Base-by-base conservation (phyloP, 2,113 vertebrate species). In the Dryoscopus gambensis region DNA sequence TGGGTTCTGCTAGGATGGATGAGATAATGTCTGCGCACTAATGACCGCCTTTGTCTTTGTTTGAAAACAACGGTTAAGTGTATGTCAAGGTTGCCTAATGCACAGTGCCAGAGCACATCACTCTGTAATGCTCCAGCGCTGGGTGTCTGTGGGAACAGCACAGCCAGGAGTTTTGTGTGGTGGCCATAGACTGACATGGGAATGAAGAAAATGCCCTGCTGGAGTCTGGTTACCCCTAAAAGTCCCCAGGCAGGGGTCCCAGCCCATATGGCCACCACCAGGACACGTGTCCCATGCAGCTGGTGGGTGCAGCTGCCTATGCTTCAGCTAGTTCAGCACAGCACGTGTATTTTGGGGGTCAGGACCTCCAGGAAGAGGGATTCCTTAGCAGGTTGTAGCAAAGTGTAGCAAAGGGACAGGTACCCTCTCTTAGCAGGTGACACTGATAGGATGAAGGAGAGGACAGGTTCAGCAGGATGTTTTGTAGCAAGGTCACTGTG, bases 41-140 rank as follows among this genome's bases (percentile, higher is more conserved):
- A 95, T 85, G 82, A 92, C 79, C 59, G 67, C 78, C 52, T 87
- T 84, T 85, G 79, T 85, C 95, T 95, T 85, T 81, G 52, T 83
- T 85, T 80, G 64, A 40, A 90, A 96, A 84, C 50, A 93, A 56
- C 30, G 5, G 52, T 63, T 80, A 49, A 87, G 49, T 57, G 75
- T 39, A 59, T 2, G 1, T 76, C 91, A 83, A 75, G 60, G 82
- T 22, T 93, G 79, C 46, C 82, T 68, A 62, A 82, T 46, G 79
- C 42, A 56, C 19, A 5, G 42, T 50, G 56, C 73, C 77, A 79
- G 49, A 60, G 74, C 31, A 39, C 18, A 39, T 55, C 7, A 2
- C 44, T 55, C 60, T 52, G 13, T 27, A 78, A 31, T 0, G 6
- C 23, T 82, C 56, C 62, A 28, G 0, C 0, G 0, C 35, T 35